phyloP scores from a whole-genome alignment of 2,797 vertebrate species.

The Malacoraja senta region DNA sequence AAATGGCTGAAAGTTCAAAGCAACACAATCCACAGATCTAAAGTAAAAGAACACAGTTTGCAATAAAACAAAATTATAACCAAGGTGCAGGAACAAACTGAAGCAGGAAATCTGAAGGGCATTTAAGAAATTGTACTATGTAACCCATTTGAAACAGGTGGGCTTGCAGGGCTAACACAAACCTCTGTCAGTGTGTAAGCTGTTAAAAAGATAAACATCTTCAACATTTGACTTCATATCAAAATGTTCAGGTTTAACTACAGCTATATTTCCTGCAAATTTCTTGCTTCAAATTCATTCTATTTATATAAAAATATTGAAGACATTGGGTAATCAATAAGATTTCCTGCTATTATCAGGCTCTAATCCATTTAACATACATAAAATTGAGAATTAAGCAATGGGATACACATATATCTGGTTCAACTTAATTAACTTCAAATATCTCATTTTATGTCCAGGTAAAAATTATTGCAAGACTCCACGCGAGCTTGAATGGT shows the following conservation, averaged over 20 bases:
- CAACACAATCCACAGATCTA: neutral
- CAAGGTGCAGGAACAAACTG: constrained; percentile 26
- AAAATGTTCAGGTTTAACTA: neutral
- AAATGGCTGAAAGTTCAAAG: neutral
- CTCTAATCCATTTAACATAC: neutral
- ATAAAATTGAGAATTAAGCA: neutral
- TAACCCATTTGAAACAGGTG: neutral
- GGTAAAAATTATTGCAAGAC: neutral
- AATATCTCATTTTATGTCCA: neutral
- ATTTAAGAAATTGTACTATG: neutral
- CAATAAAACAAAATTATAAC: neutral
- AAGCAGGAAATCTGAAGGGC: constrained; percentile 5
- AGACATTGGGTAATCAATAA: neutral
- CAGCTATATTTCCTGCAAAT: neutral
- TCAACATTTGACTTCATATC: neutral
- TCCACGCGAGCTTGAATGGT: neutral
- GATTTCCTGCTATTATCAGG: neutral
- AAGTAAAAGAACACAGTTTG: neutral
- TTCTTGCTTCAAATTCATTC: neutral
- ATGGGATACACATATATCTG: neutral
- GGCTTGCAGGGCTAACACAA: neutral
- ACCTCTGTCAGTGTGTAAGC: neutral
- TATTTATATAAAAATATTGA: neutral
- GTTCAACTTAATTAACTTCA: neutral
- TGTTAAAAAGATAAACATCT: constrained; percentile 16